phyloP scores from a whole-genome alignment of 2,113 vertebrate species.

The Mastomys natalensis region DNA sequence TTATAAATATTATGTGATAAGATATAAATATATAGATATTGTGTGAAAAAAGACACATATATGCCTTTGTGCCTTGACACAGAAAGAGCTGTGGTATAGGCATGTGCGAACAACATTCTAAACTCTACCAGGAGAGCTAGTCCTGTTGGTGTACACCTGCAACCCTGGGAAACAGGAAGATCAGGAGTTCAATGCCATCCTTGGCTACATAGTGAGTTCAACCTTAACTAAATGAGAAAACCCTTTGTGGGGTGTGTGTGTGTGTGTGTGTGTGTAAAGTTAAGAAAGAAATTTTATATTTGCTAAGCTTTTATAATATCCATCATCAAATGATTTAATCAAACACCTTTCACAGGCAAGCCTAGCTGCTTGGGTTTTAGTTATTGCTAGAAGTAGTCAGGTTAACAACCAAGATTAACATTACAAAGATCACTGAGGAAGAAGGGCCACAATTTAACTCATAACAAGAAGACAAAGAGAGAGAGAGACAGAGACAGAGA shows the following conservation, averaged over 20 bases:
- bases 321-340: neutral
- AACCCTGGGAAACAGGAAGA: neutral
- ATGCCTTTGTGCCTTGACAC: neutral
- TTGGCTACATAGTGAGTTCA: neutral
- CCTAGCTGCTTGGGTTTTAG: neutral
- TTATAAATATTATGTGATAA: neutral
- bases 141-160: neutral
- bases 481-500: too few species aligned
- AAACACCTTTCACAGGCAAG: neutral
- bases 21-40: neutral
- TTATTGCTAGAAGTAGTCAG: neutral
- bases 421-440: neutral
- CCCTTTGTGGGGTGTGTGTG: neutral
- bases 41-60: neutral
- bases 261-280: neutral
- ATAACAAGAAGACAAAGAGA: neutral
- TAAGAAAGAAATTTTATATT: neutral
- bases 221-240: neutral
- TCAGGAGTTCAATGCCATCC: neutral
- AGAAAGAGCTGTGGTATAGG: neutral
- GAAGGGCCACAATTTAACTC: neutral
- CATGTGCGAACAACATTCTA: neutral
- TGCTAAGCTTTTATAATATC: neutral
- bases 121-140: neutral
- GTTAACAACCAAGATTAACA: neutral